Evolutionary conservation across 2,888 invertebrate species (phyloP), one percentile per base, ranked within the genome.

Genomic region (Volucella bombylans): DNA sequence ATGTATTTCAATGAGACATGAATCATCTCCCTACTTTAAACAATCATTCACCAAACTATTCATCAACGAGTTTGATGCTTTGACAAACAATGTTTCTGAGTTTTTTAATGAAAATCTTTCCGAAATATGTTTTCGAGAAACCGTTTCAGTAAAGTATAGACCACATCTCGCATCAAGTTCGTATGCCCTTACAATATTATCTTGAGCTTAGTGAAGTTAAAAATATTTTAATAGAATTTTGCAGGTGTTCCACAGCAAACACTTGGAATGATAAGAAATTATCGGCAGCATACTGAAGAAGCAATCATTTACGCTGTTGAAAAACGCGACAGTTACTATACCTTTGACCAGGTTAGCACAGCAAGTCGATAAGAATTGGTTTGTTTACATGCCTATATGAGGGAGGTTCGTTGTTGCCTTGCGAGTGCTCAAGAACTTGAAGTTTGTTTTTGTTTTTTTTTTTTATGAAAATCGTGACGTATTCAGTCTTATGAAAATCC

Each of bases 191-290:
- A 23, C 55, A n/a, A 18, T 1, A 8, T 54, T 52, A 47, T 76
- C 52, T 12, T 1, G 38, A 8, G 8, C 15, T 43, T 43, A 47
- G 15, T 72, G 38, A 15, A 57, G 6, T 45, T 23, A 1, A 15
- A 50, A 59, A 62, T 41, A 31, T 23, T 62, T 61, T 61, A 8
- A 59, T 55, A 18, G 54, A 31, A 55, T 14, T 39, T 73, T 73
- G 74, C 74, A 74, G 74, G 74, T 74, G 74, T 74, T 74, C 74
- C 38, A 49, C 14, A 41, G 12, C n/a, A 49, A 23, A 41, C 18
- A 64, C 64, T 55, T 73, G 11, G 49, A 11, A 8, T 15, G 74
- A 74, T 74, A 65, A 65, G 65, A 2, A 6, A 18, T 47, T 43
- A 72, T 72, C 61, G 31, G 15, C 52, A 43, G 38, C 62, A 43